Percentiles rank a stretch among this genome's conserved stretches.
phyloP scores from a whole-genome alignment of 1,140 invertebrate genomes.

The Drosophila tsacasi region DNA sequence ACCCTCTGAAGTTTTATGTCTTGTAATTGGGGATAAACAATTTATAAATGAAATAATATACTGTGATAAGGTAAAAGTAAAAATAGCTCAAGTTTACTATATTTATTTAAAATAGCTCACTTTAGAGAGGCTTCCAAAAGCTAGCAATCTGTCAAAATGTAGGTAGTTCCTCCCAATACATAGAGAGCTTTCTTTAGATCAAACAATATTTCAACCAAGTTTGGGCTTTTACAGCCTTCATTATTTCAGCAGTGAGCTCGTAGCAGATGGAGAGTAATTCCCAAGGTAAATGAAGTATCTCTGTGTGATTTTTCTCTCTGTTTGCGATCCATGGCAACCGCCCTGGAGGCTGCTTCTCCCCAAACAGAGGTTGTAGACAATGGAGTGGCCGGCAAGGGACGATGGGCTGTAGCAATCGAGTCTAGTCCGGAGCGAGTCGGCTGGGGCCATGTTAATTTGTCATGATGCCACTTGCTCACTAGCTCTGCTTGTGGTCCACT shows the following conservation, averaged over 20 bases:
- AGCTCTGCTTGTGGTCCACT: constrained; percentile 57
- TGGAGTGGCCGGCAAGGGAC: constrained; percentile 16
- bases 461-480: constrained; percentile 70
- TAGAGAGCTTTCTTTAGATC: not conserved
- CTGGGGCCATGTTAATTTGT: constrained; percentile 75
- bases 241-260: not conserved
- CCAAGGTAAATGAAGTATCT: constrained; percentile 3
- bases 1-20: not conserved
- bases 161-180: not conserved
- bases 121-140: too few relatives aligned
- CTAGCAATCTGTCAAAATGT: not conserved
- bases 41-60: not conserved
- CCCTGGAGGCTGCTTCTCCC: not conserved
- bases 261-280: not conserved
- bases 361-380: constrained; percentile 6
- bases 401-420: constrained; percentile 30
- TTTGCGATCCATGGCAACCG: constrained; percentile 9
- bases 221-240: not conserved
- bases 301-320: not conserved
- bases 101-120: too few relatives aligned
- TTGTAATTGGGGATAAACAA: too few relatives aligned
- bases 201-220: not conserved
- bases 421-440: constrained; percentile 46
- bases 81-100: too few relatives aligned
- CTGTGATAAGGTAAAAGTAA: too few relatives aligned